Conservation (phyloP, 92 coral and sea anemone genomes). For the Parazoanthus swiftii region DNA sequence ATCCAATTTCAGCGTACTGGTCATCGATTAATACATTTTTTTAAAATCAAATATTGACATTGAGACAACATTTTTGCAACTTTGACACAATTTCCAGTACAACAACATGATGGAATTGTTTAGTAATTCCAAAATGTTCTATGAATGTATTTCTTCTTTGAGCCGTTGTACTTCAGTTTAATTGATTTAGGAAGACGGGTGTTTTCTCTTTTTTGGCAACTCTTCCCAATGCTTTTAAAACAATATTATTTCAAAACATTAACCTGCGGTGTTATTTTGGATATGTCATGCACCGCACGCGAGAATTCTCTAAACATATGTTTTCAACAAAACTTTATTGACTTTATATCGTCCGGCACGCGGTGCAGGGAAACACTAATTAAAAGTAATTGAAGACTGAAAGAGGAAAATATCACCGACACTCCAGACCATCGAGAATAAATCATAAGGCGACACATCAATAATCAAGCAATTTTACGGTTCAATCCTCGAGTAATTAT, state of each 20-base stretch:
- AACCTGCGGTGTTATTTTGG: neutral
- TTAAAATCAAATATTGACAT: too few relatives aligned
- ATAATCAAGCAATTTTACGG: slow-evolving; percentile 33
- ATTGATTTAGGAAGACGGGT: neutral
- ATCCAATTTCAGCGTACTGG: too few relatives aligned
- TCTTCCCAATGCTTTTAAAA: neutral
- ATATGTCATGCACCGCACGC: neutral
- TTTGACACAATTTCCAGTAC: too few relatives aligned
- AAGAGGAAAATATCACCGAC: neutral
- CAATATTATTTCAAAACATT: too few relatives aligned
- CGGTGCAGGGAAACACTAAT: neutral
- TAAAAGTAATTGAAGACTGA: neutral
- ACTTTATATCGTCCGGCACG: slow-evolving; percentile 8
- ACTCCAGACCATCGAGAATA: slow-evolving; percentile 14
- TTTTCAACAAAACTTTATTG: neutral
- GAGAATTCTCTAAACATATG: neutral
- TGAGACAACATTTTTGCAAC: too few relatives aligned
- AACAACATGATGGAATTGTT: too few relatives aligned
- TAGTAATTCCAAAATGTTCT: too few relatives aligned
- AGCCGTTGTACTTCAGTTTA: neutral
- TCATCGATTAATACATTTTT: neutral
- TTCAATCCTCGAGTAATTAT: slow-evolving; percentile 32
- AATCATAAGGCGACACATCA: slow-evolving; percentile 12
- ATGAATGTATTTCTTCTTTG: neutral
- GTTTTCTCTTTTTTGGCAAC: neutral